Conservation (phyloP, 2,888 invertebrate species). For the Himalopsyche japonica region DNA sequence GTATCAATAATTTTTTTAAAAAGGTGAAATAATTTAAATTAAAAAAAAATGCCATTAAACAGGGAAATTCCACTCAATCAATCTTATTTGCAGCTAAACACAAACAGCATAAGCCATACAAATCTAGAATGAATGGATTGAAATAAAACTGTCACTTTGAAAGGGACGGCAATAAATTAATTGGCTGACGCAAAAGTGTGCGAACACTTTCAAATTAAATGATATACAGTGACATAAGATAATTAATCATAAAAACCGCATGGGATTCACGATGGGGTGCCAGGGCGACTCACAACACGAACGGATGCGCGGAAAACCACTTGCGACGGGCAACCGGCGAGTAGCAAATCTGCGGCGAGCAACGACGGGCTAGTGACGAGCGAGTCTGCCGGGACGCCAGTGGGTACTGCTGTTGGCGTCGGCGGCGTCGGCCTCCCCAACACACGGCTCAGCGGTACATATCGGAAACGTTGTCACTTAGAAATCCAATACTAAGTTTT, state of each 20-base stretch:
- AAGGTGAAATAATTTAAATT: neutral
- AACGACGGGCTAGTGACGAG: neutral
- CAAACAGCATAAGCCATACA: neutral
- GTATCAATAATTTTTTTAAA: neutral
- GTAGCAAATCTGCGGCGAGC: neutral
- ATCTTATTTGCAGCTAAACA: neutral
- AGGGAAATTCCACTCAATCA: neutral
- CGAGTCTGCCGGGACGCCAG: slow-evolving; percentile 15
- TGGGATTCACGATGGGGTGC: neutral
- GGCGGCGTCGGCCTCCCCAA: slow-evolving; percentile 6
- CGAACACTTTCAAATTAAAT: neutral
- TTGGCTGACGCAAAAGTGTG: neutral
- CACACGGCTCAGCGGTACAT: neutral
- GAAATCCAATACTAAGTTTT: too few species aligned
- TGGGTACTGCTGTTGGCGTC: slow-evolving; percentile 8
- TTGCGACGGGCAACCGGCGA: neutral
- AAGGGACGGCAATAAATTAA: neutral
- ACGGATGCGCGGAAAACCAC: neutral
- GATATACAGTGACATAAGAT: neutral
- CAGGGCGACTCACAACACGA: neutral
- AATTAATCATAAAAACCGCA: neutral
- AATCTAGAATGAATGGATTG: neutral
- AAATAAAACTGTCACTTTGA: neutral
- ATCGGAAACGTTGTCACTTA: neutral
- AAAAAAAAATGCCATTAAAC: neutral